Conservation (phyloP, 1,140 invertebrate genomes). For the Copidosoma floridanum region DNA sequence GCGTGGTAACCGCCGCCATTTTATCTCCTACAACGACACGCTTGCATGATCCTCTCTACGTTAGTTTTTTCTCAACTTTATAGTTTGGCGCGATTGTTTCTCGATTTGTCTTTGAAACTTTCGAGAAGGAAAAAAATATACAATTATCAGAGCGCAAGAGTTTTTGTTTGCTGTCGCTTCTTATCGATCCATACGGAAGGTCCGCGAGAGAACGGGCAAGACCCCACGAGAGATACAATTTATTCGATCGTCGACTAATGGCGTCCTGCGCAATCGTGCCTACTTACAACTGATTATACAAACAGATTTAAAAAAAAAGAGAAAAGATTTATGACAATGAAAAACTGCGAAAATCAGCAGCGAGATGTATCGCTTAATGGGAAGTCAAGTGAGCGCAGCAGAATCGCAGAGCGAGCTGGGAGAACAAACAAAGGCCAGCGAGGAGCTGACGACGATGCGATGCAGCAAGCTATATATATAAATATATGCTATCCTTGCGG, state of each 20-base stretch:
- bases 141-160: too few relatives aligned
- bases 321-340: neutral
- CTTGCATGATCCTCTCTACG: too few relatives aligned
- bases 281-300: neutral
- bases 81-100: too few relatives aligned
- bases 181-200: slow-evolving; percentile 19
- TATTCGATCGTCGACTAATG: neutral
- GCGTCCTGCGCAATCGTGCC: neutral
- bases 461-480: too few relatives aligned
- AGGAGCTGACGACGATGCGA: slow-evolving; percentile 5
- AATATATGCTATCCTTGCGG: neutral
- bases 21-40: too few relatives aligned
- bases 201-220: neutral
- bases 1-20: too few relatives aligned
- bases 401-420: neutral
- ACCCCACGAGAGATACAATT: neutral
- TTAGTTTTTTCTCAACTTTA: too few relatives aligned
- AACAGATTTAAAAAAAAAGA: neutral
- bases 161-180: too few relatives aligned
- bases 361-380: too few relatives aligned
- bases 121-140: too few relatives aligned
- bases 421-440: slow-evolving; percentile 15
- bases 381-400: neutral
- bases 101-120: too few relatives aligned
- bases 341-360: neutral